A percentile compares a stretch with the other conserved stretches of the same genome.
phyloP scores from a whole-genome alignment of 2,797 vertebrate genomes.

The Varecia variegata region DNA sequence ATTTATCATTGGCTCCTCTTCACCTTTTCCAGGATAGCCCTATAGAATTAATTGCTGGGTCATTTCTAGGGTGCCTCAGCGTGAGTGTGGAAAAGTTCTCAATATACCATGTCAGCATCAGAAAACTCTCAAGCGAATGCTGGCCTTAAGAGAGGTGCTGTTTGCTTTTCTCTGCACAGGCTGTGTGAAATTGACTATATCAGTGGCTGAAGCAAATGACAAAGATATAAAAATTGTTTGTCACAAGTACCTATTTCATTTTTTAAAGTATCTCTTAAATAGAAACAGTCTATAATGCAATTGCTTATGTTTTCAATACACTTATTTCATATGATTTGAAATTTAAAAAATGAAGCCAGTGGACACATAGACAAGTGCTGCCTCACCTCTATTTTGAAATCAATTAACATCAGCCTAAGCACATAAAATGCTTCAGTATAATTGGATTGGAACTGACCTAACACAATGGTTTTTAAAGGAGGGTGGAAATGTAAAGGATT shows the following conservation, averaged over 20 bases:
- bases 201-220: background rate
- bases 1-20: background rate
- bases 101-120: background rate
- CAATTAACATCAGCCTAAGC: background rate
- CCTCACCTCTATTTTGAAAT: background rate
- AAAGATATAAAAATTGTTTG: background rate
- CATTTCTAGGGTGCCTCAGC: background rate
- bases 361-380: background rate
- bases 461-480: background rate
- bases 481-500: background rate
- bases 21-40: background rate
- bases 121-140: background rate
- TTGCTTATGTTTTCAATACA: background rate
- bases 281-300: background rate
- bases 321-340: background rate
- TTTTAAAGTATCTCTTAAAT: background rate
- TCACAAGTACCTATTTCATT: background rate
- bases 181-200: background rate
- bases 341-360: background rate
- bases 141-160: background rate
- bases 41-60: background rate
- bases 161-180: background rate
- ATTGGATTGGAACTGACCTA: background rate
- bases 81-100: background rate
- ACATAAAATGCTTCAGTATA: background rate